A percentile compares a stretch with the other conserved stretches of the same genome.
These are phyloP conservation scores for Colostygia pectinataria DNA, from an alignment of 2,888 invertebrate genomes.

Conservation along the genomic window DNA sequence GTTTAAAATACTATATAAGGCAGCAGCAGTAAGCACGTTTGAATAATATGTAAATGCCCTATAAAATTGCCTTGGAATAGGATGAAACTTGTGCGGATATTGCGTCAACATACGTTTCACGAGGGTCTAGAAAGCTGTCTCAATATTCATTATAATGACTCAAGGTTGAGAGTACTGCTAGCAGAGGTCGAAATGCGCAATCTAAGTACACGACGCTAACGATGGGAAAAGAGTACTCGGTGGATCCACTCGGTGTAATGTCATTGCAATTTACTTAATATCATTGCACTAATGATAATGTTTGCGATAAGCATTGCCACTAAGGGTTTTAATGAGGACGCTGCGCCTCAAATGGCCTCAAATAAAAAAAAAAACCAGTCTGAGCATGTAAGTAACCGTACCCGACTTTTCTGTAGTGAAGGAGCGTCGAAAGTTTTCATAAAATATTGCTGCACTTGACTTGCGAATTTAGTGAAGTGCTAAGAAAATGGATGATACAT, in stretches of 20 bases:
- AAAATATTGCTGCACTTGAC: conserved; percentile 14
- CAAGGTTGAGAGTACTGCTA: conserved; percentile 43
- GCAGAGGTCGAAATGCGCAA: conserved; percentile 36
- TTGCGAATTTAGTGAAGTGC: conserved; percentile 30
- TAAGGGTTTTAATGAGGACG: conserved; percentile 33
- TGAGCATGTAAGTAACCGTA: conserved; percentile 48
- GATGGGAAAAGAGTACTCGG: conserved; percentile 38
- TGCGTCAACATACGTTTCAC: conserved; percentile 24
- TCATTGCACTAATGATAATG: conserved; percentile 30
- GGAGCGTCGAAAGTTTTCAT: conserved; percentile 22
- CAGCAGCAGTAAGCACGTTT: too few relatives aligned
- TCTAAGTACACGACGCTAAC: conserved; percentile 35
- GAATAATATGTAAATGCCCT: neutral
- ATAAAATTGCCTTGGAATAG: conserved; percentile 3
- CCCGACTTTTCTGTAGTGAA: conserved; percentile 41
- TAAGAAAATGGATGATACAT: too few relatives aligned
- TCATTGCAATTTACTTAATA: conserved; percentile 34
- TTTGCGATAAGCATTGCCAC: conserved; percentile 31
- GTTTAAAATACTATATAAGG: too few relatives aligned
- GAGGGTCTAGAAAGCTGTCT: conserved; percentile 36
- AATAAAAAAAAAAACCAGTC: too few relatives aligned
- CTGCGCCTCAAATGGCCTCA: conserved; percentile 30
- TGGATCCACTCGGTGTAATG: conserved; percentile 19
- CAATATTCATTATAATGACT: conserved; percentile 31
- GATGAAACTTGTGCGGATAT: conserved; percentile 9